Conservation (phyloP, 2,113 vertebrate genomes). For the Alectura lathami region DNA sequence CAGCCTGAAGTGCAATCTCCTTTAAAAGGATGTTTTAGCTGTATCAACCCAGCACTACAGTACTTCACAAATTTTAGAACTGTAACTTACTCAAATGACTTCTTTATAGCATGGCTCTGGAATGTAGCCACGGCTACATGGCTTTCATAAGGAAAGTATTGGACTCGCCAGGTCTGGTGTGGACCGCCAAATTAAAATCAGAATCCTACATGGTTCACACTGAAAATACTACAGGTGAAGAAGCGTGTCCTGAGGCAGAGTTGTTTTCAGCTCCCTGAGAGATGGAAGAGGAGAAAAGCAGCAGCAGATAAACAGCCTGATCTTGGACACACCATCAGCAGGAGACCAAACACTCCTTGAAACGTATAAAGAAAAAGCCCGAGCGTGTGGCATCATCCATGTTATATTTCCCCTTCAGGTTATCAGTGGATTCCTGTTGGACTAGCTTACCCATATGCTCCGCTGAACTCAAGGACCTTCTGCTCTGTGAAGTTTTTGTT, state of each 20-base stretch:
- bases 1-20: conserved; percentile 72
- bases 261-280: conserved; percentile 48
- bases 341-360: not conserved
- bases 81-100: conserved; percentile 43
- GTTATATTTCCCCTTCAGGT: not conserved
- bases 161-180: conserved; percentile 26
- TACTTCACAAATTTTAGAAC: conserved; percentile 57
- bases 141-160: not conserved
- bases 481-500: conserved; percentile 37
- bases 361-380: conserved; percentile 33
- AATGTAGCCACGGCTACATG: not conserved
- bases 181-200: conserved; percentile 53
- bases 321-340: conserved; percentile 31
- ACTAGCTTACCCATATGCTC: not conserved
- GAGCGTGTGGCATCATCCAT: conserved; percentile 23
- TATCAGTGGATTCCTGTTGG: not conserved
- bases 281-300: conserved; percentile 40
- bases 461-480: conserved; percentile 21
- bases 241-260: not conserved
- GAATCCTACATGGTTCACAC: not conserved
- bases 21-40: conserved; percentile 59
- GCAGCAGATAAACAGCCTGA: conserved; percentile 30
- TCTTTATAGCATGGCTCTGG: conserved; percentile 56
- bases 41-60: conserved; percentile 50
- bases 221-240: not conserved